A percentile compares a stretch with the other conserved stretches of the same genome.
Conservation (phyloP, 2,113 vertebrate species). For the Chloroceryle aenea region DNA sequence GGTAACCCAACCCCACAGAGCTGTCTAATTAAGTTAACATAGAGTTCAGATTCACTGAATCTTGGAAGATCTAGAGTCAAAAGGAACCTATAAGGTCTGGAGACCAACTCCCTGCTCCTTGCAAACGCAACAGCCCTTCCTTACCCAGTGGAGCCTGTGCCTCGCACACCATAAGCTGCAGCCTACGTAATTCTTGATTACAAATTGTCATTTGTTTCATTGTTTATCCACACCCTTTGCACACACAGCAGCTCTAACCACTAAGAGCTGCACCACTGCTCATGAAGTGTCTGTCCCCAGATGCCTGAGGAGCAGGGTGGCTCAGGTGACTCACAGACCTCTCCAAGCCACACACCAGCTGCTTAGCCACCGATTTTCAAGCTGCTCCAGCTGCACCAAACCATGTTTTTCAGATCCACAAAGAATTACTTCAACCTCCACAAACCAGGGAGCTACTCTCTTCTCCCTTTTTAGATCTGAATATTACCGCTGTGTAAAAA, state of each 20-base stretch:
- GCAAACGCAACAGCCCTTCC: not conserved
- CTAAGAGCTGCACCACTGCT: not conserved
- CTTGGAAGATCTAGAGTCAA: not conserved
- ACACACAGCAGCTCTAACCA: fast-evolving
- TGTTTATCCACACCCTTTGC: not conserved
- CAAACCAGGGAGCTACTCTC: not conserved
- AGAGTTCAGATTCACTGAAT: not conserved
- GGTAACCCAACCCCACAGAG: not conserved
- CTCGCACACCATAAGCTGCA: not conserved
- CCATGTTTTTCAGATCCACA: not conserved
- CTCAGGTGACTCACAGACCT: not conserved
- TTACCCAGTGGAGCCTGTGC: fast-evolving
- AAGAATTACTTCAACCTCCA: not conserved
- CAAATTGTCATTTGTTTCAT: not conserved
- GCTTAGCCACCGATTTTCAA: not conserved
- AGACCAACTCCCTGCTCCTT: not conserved
- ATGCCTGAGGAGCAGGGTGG: not conserved
- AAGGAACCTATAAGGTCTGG: not conserved
- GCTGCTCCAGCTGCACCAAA: not conserved
- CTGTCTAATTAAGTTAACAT: not conserved
- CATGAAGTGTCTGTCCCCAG: not conserved
- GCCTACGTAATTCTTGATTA: not conserved
- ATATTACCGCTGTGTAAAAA: not conserved
- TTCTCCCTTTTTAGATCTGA: not conserved
- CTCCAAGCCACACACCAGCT: not conserved